These are phyloP conservation scores for Lineus longissimus DNA, from an alignment of 1,140 invertebrate genomes.

Conservation along the genomic window DNA sequence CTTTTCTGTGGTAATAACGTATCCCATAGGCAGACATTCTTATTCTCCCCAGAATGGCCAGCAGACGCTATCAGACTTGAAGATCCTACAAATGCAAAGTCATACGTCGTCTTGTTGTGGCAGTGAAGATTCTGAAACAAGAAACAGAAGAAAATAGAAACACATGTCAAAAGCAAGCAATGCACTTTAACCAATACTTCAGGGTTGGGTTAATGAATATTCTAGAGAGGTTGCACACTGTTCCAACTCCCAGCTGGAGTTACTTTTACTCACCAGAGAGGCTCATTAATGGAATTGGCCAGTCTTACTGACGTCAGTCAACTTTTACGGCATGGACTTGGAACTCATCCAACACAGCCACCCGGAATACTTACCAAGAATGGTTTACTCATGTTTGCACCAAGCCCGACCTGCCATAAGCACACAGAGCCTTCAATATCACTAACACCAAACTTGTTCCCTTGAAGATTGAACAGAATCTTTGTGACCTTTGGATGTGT, in stretches of 20 bases:
- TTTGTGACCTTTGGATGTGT: constrained; percentile 94
- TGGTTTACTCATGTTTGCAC: constrained; percentile 76
- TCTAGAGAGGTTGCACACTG: neutral
- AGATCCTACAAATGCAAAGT: constrained; percentile 96
- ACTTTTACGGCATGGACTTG: neutral
- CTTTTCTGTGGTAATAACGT: constrained; percentile 93
- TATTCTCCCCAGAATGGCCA: constrained; percentile 92
- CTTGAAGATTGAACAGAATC: constrained; percentile 90
- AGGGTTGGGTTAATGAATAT: neutral
- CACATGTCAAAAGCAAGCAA: no score
- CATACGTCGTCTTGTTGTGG: constrained; percentile 93
- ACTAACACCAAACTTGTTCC: constrained; percentile 96
- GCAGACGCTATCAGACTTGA: constrained; percentile 96
- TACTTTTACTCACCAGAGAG: neutral
- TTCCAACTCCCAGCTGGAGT: neutral
- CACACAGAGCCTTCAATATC: constrained; percentile 75
- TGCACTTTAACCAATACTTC: neutral
- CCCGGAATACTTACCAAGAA: constrained; percentile 82
- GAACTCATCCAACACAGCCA: neutral
- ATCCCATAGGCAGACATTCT: constrained; percentile 98
- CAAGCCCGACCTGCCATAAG: constrained; percentile 79
- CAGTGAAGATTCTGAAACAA: constrained; percentile 84
- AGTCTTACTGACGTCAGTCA: neutral
- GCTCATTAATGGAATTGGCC: neutral
- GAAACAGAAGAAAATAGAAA: constrained; percentile 24